Base-by-base conservation (phyloP, 2,113 vertebrate species). In the Todiramphus chloris region DNA sequence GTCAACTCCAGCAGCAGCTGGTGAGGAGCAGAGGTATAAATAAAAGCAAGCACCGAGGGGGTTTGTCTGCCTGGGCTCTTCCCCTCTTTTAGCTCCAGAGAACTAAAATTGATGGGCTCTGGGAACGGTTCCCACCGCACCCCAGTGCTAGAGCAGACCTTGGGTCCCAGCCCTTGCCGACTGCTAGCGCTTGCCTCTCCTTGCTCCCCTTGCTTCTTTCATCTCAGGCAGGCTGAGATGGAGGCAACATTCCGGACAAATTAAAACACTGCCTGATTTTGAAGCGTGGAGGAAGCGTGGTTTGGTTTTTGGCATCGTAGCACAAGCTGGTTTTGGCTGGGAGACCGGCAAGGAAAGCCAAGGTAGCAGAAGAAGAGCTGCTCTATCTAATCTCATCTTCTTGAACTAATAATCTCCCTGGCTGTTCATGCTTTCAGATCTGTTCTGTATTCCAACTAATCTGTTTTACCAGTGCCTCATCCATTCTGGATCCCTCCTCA, bases 341-440 rank as follows among this genome's bases (percentile, higher is more conserved):
- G 66, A 91, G 78, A 30, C 5, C 9, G 66, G 69, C 39, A 20
- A 37, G 81, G 63, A 48, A 56, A 78, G 90, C 77, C 92, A 93
- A 79, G 46, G 74, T 4, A 59, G 41, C 90, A 87, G 74, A 4
- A 53, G 74, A 89, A 81, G 59, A 77, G 88, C 78, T 67, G 60
- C 83, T 93, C 88, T 91, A 83, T 72, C 94, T 94, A 82, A 96
- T 93, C 90, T 92, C 92, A 88, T 90, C 92, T 81, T 39, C 84
- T 84, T 75, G 50, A 90, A 3, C 69, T 83, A 78, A 75, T 91
- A 81, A 91, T 84, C 85, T 91, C 82, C 35, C 90, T 69, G 8
- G 85, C 88, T 77, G 58, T 48, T 93, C 64, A 51, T 44, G 64
- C 59, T 78, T 77, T 96, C 84, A 75, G 85, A 82, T 84, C 69